Base-by-base conservation (phyloP, 2,113 vertebrate genomes). In the Chunga burmeisteri region DNA sequence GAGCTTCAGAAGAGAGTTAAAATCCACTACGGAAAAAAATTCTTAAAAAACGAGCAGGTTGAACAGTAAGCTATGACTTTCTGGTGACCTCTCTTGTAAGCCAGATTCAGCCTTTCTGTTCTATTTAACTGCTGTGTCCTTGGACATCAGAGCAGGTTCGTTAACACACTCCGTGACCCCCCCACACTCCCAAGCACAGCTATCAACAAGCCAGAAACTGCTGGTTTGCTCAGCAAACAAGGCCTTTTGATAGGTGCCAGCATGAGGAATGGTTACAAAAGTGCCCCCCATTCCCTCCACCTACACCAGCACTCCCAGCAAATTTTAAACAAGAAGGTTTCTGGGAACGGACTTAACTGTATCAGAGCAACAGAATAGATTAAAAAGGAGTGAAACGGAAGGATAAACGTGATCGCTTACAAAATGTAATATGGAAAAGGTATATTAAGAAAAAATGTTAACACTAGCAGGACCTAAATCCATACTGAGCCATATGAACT, bases 161-260 rank as follows among this genome's bases (percentile, higher is more conserved):
- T 66, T 70, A 88, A 26, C 44, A 27, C 11, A 1, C 47, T 27
- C 61, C 4, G 4, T 65, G 72, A 59, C 68, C 38, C 46, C 30
- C 13, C 19, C n/a, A 8, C 74, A 4, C n/a, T 30, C 86, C 86
- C 30, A 23, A 82, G 74, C 83, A 86, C 42, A 42, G 27, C 81
- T 46, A 44, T 52, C 46, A 16, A 40, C 9, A 11, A n/a, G 74
- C 40, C 90, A 83, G 62, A 53, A 86, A 36, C 68, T 74, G 78
- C 42, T 34, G n/a, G 67, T 90, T 86, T 81, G 81, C 73, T 92
- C 70, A 87, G 73, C 94, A 93, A 94, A 92, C 85, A 90, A 65
- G 50, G 75, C 20, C 85, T 59, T 72, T 67, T 6, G 17, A 59
- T 42, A 81, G 53, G 44, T 46, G 67, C 77, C 58, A 44, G 71